A percentile compares a stretch with the other conserved stretches of the same genome.
Evolutionary conservation across 2,113 vertebrate species (phyloP).

Genomic region (Centropus unirufus): DNA sequence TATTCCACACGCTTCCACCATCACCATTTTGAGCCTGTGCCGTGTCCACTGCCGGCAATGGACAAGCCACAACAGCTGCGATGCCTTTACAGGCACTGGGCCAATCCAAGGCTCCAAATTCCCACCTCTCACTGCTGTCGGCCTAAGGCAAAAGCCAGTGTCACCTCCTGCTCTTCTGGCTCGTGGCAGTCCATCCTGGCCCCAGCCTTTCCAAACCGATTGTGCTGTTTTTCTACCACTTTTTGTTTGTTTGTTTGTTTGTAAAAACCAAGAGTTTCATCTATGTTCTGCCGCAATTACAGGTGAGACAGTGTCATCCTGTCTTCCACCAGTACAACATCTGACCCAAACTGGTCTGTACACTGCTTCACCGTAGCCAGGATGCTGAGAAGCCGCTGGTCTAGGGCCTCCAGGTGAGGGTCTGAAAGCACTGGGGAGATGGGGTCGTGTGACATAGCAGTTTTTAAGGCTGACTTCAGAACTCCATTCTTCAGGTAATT

Average conservation of each 20-base stretch:
- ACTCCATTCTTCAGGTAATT: conserved; percentile 89
- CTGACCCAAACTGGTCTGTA: conserved; percentile 90
- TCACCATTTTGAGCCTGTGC: neutral
- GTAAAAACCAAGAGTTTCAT: conserved; percentile 67
- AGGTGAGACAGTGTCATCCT: conserved; percentile 95
- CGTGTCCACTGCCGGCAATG: conserved; percentile 20
- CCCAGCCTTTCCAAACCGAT: conserved; percentile 52
- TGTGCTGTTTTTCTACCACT: conserved; percentile 81
- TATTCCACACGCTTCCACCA: neutral
- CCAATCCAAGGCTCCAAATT: neutral
- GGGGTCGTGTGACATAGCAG: conserved; percentile 89
- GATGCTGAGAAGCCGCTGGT: conserved; percentile 88
- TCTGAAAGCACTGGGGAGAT: conserved; percentile 88
- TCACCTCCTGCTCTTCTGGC: conserved; percentile 6
- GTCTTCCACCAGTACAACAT: conserved; percentile 93
- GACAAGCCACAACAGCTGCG: neutral
- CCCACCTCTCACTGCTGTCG: conserved; percentile 14
- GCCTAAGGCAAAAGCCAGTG: conserved; percentile 12
- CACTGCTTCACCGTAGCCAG: conserved; percentile 92
- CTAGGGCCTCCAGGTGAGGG: conserved; percentile 87
- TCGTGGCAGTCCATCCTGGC: conserved; percentile 36
- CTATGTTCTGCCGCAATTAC: conserved; percentile 60
- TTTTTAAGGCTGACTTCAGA: conserved; percentile 88
- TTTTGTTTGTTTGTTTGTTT: neutral
- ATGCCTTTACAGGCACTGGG: neutral